Conservation (phyloP, 2,797 vertebrate genomes). For the Allochrocebus solatus region DNA sequence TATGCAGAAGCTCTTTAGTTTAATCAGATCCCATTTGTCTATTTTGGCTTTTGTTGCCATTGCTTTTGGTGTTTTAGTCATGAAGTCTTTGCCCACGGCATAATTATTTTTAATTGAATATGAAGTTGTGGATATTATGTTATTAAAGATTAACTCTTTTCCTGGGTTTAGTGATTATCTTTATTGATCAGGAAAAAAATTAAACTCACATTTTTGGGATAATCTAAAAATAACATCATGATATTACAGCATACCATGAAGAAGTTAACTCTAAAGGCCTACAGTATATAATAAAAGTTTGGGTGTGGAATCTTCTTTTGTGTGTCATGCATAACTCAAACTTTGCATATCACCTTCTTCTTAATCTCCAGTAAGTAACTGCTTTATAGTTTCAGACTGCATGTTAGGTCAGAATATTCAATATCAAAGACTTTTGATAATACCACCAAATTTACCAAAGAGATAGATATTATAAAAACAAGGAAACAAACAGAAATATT, state of each 20-base stretch:
- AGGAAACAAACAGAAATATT: neutral
- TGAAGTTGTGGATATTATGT: neutral
- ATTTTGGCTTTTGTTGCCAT: no score
- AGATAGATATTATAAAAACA: neutral
- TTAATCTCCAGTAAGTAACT: neutral
- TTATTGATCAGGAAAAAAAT: neutral
- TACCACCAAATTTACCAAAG: neutral
- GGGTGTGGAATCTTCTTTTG: neutral
- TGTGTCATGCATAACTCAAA: neutral
- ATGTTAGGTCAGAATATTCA: neutral
- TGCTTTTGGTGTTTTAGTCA: no score
- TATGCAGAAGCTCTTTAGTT: no score
- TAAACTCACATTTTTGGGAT: neutral
- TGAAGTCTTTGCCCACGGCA: no score
- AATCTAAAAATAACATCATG: neutral
- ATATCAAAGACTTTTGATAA: neutral
- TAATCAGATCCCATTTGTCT: no score
- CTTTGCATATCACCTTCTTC: neutral
- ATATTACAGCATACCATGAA: fast-evolving
- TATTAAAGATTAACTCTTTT: neutral
- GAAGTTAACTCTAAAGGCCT: neutral
- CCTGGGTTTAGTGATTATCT: neutral
- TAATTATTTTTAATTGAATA: neutral
- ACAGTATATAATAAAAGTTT: neutral
- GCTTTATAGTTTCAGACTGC: neutral